Conservation (phyloP, 1,140 invertebrate genomes). For the Oreohelix idahoensis region DNA sequence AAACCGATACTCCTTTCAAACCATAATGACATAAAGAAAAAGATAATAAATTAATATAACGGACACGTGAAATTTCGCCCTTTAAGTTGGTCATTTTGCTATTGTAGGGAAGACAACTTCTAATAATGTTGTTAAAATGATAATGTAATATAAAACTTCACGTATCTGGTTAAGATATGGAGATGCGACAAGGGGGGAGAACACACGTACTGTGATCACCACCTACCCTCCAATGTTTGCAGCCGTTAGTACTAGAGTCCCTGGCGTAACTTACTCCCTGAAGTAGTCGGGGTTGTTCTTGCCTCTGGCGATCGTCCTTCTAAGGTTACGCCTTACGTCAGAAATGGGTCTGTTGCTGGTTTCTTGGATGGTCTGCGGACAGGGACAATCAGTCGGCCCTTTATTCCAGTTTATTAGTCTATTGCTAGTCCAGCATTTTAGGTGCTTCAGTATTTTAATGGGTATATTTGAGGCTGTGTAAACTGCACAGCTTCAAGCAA, state of each 20-base stretch:
- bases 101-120: neutral
- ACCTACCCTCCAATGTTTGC: constrained; percentile 30
- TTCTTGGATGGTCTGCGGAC: constrained; percentile 36
- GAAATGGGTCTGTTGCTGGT: constrained; percentile 37
- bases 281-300: constrained; percentile 41
- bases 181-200: neutral
- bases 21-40: too few relatives aligned
- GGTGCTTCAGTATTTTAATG: too few relatives aligned
- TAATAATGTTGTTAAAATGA: too few relatives aligned
- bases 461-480: too few relatives aligned
- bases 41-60: too few relatives aligned
- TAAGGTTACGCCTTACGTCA: constrained; percentile 40
- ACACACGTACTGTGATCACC: neutral
- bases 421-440: too few relatives aligned
- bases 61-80: too few relatives aligned
- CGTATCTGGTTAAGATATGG: neutral
- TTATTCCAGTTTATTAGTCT: too few relatives aligned
- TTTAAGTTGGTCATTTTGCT: neutral
- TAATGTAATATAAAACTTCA: too few relatives aligned
- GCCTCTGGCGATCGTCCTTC: constrained; percentile 43
- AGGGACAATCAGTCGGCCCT: neutral
- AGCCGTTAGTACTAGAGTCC: neutral
- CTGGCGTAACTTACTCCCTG: constrained; percentile 9
- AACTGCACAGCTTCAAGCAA: too few relatives aligned
- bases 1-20: too few relatives aligned